A percentile compares a stretch with the other conserved stretches of the same genome.
phyloP scores from a whole-genome alignment of 2,113 vertebrate species.

The Aldabrachelys gigantea region DNA sequence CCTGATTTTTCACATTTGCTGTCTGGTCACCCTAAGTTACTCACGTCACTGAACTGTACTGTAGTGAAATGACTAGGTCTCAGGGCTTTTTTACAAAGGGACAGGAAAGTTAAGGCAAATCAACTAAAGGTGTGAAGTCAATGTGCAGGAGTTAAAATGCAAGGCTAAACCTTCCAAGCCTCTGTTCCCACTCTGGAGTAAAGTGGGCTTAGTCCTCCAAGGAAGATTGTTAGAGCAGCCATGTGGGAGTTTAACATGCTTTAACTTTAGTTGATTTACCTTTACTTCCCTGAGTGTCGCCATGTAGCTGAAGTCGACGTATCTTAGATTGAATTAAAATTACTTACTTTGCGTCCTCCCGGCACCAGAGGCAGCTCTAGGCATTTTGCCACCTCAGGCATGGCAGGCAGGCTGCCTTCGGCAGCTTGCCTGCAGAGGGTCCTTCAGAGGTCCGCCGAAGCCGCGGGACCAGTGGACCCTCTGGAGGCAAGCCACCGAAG shows the following conservation, averaged over 20 bases:
- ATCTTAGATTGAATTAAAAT: no score
- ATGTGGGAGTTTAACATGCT: background rate
- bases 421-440: no score
- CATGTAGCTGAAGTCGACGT: background rate
- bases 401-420: no score
- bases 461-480: no score
- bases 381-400: no score
- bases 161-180: background rate
- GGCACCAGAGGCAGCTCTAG: no score
- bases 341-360: no score
- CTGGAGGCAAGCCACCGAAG: no score
- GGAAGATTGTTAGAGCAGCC: background rate
- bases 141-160: background rate
- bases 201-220: background rate
- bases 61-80: background rate
- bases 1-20: no score
- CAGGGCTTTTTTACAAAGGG: background rate
- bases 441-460: no score
- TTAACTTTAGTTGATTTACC: background rate
- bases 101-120: background rate
- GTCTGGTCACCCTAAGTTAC: background rate
- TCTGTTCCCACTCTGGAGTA: background rate
- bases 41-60: background rate
- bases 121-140: background rate
- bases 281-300: background rate